A percentile compares a stretch with the other conserved stretches of the same genome.
Evolutionary conservation across 2,888 invertebrate genomes (phyloP).

Genomic region (Drosophila kambysellisi): DNA sequence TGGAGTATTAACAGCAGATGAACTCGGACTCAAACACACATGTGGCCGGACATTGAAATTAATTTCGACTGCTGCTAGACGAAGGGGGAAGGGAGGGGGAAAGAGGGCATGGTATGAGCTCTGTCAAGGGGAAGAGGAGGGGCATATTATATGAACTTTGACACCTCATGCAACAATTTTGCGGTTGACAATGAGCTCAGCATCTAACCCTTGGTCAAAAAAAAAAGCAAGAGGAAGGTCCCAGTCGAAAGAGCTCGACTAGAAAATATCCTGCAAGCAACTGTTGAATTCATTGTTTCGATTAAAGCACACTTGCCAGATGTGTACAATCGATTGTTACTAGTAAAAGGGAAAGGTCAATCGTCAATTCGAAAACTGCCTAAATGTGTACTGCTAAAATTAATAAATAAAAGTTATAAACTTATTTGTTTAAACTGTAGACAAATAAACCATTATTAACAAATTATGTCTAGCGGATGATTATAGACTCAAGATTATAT

Average conservation of each 20-base stretch:
- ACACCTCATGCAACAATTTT: conserved; percentile 84
- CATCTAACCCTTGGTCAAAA: conserved; percentile 27
- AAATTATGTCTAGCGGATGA: too few relatives aligned
- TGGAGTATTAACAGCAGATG: conserved; percentile 8
- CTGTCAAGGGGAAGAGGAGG: background rate
- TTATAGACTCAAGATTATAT: too few relatives aligned
- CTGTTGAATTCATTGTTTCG: background rate
- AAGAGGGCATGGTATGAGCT: background rate
- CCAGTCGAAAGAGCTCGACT: background rate
- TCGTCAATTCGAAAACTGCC: background rate
- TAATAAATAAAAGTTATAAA: background rate
- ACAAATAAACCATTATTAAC: too few relatives aligned
- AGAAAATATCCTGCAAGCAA: background rate
- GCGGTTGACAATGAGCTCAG: conserved; percentile 82
- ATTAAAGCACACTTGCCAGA: background rate
- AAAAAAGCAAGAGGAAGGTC: background rate
- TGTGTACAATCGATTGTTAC: background rate
- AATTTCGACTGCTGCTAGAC: conserved; percentile 56
- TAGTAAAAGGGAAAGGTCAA: background rate
- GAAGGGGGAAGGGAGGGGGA: background rate
- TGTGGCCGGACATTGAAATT: conserved; percentile 77
- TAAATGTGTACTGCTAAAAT: too few relatives aligned
- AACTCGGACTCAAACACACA: conserved; percentile 49
- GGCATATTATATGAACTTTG: conserved; percentile 78
- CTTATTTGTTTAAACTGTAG: background rate